Conservation (phyloP, 2,888 invertebrate genomes). For the Agrilus mali region DNA sequence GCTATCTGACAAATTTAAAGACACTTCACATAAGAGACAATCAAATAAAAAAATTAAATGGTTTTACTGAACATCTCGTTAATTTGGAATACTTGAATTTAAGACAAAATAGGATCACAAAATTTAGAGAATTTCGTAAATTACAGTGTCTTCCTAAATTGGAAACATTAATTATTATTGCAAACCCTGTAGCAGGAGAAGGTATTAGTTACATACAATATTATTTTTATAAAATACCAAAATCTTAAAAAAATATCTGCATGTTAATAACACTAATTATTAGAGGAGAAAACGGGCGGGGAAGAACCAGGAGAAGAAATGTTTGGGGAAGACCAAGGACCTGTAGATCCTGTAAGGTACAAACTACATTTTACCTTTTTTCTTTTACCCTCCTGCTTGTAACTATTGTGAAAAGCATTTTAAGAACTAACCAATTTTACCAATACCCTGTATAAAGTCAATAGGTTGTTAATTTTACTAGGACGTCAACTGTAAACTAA, state of each 20-base stretch:
- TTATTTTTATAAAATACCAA: too few relatives aligned
- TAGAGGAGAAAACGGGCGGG: neutral
- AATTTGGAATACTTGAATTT: conserved; percentile 45
- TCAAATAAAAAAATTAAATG: conserved; percentile 39
- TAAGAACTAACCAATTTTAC: too few relatives aligned
- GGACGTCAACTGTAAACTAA: too few relatives aligned
- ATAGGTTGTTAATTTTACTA: too few relatives aligned
- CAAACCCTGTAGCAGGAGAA: conserved; percentile 36
- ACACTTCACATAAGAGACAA: conserved; percentile 65
- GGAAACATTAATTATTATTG: conserved; percentile 39
- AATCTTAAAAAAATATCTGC: too few relatives aligned
- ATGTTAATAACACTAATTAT: too few relatives aligned
- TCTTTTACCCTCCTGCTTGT: too few relatives aligned
- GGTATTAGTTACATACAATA: neutral
- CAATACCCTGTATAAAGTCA: too few relatives aligned
- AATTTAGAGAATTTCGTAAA: conserved; percentile 41
- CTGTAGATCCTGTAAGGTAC: conserved; percentile 22
- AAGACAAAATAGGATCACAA: conserved; percentile 40
- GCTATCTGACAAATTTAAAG: conserved; percentile 44
- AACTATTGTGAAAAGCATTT: too few relatives aligned
- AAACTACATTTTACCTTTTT: too few relatives aligned
- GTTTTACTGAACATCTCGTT: conserved; percentile 34
- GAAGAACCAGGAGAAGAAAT: conserved; percentile 14
- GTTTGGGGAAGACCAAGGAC: conserved; percentile 27
- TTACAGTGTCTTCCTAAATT: conserved; percentile 37